Percentiles rank a stretch among this genome's conserved stretches.
phyloP scores from a whole-genome alignment of 2,797 vertebrate species.

The Tachyglossus aculeatus region DNA sequence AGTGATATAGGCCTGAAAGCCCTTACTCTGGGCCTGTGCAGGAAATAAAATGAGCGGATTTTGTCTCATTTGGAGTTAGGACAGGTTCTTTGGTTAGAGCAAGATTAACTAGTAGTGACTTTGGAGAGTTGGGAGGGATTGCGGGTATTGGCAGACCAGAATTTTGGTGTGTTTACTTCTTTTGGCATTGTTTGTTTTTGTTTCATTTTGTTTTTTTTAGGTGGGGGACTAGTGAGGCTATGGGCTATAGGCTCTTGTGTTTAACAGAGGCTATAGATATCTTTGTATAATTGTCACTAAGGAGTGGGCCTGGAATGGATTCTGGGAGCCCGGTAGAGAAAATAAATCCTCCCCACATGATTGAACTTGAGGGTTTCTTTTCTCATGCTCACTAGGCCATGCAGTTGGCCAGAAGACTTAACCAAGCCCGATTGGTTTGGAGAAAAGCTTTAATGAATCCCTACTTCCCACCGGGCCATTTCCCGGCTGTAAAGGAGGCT shows the following conservation, averaged over 20 bases:
- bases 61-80: background rate
- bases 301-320: background rate
- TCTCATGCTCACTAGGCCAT: rapidly evolving
- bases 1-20: too few species aligned
- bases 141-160: too few species aligned
- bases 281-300: background rate
- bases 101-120: too few species aligned
- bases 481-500: background rate
- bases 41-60: background rate
- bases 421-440: background rate
- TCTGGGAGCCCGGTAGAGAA: too few species aligned
- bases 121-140: too few species aligned
- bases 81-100: background rate
- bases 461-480: background rate
- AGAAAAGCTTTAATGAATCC: background rate
- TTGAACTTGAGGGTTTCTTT: background rate
- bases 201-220: too few species aligned
- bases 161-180: too few species aligned
- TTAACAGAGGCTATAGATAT: background rate
- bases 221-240: too few species aligned
- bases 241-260: too few species aligned
- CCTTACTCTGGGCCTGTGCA: background rate
- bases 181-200: too few species aligned
- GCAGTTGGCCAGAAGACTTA: background rate
- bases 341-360: background rate